Evolutionary conservation across 2,113 vertebrate species (phyloP).

Genomic region (Abramis brama): DNA sequence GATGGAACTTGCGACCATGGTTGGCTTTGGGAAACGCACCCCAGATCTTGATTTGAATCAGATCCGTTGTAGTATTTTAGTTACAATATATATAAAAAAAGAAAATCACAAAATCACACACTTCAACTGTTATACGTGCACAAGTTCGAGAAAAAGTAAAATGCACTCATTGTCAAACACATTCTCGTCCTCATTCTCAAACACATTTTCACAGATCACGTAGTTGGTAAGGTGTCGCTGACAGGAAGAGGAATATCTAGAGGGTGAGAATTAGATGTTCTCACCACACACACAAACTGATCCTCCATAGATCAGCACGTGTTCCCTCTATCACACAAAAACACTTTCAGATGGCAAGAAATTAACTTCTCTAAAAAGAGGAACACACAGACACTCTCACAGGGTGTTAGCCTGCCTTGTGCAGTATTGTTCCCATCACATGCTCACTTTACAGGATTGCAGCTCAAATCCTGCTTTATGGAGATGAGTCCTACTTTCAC

Average conservation of each 20-base stretch:
- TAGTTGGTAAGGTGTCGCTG: conserved; percentile 5
- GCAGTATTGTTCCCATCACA: conserved; percentile 57
- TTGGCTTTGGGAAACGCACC: no score
- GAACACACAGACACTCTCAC: conserved; percentile 20
- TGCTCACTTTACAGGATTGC: conserved; percentile 66
- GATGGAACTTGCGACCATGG: no score
- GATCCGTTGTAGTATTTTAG: neutral
- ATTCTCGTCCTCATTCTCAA: neutral
- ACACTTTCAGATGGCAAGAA: neutral
- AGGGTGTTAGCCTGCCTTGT: conserved; percentile 45
- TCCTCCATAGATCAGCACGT: neutral
- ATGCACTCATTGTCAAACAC: neutral
- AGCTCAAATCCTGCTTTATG: conserved; percentile 72
- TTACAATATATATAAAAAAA: neutral
- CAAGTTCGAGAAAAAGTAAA: neutral
- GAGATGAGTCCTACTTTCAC: conserved; percentile 73
- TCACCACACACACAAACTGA: conserved; percentile 29
- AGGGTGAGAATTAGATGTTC: conserved; percentile 29
- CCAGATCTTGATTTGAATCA: neutral
- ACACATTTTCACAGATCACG: conserved; percentile 29
- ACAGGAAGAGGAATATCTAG: conserved; percentile 17
- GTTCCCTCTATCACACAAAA: neutral
- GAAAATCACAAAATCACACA: neutral
- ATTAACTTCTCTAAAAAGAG: neutral
- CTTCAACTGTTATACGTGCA: neutral